phyloP scores from a whole-genome alignment of 2,888 invertebrate species.

The Cabera pusaria region DNA sequence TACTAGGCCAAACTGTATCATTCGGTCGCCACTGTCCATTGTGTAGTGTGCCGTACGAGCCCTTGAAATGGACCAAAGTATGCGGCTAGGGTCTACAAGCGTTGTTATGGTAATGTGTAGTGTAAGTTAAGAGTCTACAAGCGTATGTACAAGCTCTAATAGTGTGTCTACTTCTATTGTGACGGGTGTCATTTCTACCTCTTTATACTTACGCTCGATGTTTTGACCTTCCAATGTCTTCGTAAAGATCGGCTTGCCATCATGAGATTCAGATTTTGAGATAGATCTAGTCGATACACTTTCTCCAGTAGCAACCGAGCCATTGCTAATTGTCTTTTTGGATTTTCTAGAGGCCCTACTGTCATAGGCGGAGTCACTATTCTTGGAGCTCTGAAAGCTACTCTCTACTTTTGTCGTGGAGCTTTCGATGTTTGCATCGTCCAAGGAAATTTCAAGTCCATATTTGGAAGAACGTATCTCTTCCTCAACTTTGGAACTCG shows the following conservation, averaged over 20 bases:
- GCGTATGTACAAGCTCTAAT: slow-evolving; percentile 79
- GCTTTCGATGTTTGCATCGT: slow-evolving; percentile 51
- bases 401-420: slow-evolving; percentile 56
- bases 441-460: slow-evolving; percentile 48
- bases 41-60: slow-evolving; percentile 51
- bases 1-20: neutral
- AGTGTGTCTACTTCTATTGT: slow-evolving; percentile 53
- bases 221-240: slow-evolving; percentile 90
- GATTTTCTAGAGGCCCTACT: slow-evolving; percentile 65
- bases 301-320: slow-evolving; percentile 53
- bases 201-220: slow-evolving; percentile 89
- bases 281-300: slow-evolving; percentile 47
- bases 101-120: slow-evolving; percentile 67
- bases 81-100: slow-evolving; percentile 50
- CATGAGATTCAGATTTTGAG: slow-evolving; percentile 59
- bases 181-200: slow-evolving; percentile 29
- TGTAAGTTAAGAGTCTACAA: slow-evolving; percentile 75
- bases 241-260: slow-evolving; percentile 87
- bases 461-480: slow-evolving; percentile 43
- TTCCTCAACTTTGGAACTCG: slow-evolving; percentile 37
- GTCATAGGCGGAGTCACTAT: slow-evolving; percentile 54
- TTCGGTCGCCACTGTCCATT: slow-evolving; percentile 10
- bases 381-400: slow-evolving; percentile 55
- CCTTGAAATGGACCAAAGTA: slow-evolving; percentile 37
- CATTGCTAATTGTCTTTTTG: slow-evolving; percentile 61